Conservation (phyloP, 2,888 invertebrate genomes). For the Notodonta dromedarius region DNA sequence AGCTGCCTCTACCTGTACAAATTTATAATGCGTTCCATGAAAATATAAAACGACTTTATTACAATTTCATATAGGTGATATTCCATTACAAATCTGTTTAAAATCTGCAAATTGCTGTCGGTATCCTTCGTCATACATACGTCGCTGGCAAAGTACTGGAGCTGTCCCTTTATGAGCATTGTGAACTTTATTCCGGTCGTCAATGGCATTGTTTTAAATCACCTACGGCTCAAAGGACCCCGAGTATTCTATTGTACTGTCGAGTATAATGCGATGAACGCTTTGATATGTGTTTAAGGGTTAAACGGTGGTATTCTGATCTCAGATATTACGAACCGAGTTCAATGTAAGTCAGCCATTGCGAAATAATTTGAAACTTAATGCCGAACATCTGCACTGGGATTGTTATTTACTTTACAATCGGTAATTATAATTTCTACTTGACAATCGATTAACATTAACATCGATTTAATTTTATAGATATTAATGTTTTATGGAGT, state of each 20-base stretch:
- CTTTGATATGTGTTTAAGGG: slow-evolving; percentile 40
- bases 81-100: slow-evolving; percentile 30
- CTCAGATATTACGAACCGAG: no score
- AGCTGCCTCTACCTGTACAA: slow-evolving; percentile 60
- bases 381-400: no score
- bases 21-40: slow-evolving; percentile 19
- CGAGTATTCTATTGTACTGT: slow-evolving; percentile 42
- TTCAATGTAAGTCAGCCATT: neutral
- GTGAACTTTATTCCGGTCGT: slow-evolving; percentile 73
- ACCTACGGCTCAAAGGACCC: slow-evolving; percentile 55
- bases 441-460: slow-evolving; percentile 27
- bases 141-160: slow-evolving; percentile 62
- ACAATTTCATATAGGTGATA: slow-evolving; percentile 36
- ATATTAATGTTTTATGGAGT: slow-evolving; percentile 37
- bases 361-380: neutral
- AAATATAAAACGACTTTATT: slow-evolving; percentile 34
- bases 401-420: no score
- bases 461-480: slow-evolving; percentile 33
- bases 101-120: slow-evolving; percentile 28
- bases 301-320: slow-evolving; percentile 10
- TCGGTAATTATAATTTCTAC: neutral
- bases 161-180: slow-evolving; percentile 79
- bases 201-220: slow-evolving; percentile 75
- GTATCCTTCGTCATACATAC: slow-evolving; percentile 62
- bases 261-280: slow-evolving; percentile 40